Evolutionary conservation across 1,140 invertebrate species (phyloP).

Genomic region (Pentalonia nigronervosa): DNA sequence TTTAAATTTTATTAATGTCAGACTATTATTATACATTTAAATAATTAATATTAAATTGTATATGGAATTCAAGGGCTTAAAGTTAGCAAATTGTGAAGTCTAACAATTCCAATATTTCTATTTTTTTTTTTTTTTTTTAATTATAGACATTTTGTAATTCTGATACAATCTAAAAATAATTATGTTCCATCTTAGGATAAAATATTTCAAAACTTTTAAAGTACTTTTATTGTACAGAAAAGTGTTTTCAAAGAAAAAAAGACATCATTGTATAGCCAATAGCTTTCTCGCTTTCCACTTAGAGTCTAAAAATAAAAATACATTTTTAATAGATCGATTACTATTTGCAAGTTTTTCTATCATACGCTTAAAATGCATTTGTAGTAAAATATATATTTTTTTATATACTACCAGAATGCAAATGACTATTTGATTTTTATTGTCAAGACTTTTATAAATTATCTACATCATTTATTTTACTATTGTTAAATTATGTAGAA

Average conservation of each 20-base stretch:
- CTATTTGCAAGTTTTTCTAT: neutral
- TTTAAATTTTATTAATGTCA: too few species aligned
- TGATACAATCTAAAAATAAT: neutral
- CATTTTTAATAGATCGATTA: neutral
- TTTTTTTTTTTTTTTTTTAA: too few species aligned
- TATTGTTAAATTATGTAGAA: too few species aligned
- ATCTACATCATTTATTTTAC: too few species aligned
- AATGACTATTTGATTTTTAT: neutral
- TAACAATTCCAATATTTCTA: too few species aligned
- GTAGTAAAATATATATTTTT: neutral
- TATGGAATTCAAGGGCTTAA: too few species aligned
- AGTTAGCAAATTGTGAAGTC: too few species aligned
- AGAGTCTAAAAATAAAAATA: neutral
- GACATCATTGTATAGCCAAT: neutral
- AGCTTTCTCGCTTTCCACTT: neutral
- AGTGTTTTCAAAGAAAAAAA: neutral
- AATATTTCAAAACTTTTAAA: neutral
- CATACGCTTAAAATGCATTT: neutral
- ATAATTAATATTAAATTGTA: too few species aligned
- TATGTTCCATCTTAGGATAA: neutral
- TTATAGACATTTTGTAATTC: too few species aligned
- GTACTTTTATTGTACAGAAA: neutral
- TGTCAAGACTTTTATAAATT: too few species aligned
- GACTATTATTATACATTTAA: too few species aligned
- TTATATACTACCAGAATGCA: neutral